Percentiles rank a stretch among this genome's conserved stretches.
Conservation (phyloP, 35 echinoderm and acorn worm genomes). For the Chiridota heheva region DNA sequence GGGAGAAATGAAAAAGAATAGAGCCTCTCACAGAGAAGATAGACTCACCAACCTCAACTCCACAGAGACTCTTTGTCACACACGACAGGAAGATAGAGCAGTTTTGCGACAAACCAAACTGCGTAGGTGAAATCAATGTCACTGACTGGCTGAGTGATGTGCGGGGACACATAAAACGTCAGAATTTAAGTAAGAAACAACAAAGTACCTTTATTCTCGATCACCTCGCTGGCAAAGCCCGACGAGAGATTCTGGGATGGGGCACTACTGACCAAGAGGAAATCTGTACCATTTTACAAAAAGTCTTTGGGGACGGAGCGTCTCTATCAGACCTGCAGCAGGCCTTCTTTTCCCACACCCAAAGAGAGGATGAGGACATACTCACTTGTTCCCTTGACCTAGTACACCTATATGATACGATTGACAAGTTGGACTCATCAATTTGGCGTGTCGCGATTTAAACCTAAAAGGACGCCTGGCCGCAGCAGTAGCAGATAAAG, state of each 20-base stretch:
- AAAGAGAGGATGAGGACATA: conserved; percentile 24
- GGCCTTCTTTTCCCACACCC: conserved; percentile 57
- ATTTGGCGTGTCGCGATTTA: conserved; percentile 10
- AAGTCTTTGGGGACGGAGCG: conserved; percentile 79
- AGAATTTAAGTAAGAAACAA: not conserved
- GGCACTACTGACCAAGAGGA: conserved; percentile 28
- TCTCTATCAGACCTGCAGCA: conserved; percentile 68
- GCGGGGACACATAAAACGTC: conserved; percentile 22
- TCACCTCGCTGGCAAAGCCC: conserved; percentile 55
- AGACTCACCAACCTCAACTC: not conserved
- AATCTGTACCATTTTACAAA: conserved; percentile 47
- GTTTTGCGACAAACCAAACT: conserved; percentile 27
- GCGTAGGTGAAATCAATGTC: conserved; percentile 32
- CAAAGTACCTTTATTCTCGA: conserved; percentile 49
- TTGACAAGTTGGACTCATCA: conserved; percentile 20
- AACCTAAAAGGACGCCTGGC: conserved; percentile 56
- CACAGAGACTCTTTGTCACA: conserved; percentile 20
- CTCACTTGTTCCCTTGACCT: conserved; percentile 48
- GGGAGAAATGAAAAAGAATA: not conserved
- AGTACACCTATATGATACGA: conserved; percentile 52
- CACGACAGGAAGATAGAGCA: conserved; percentile 51
- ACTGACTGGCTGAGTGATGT: conserved; percentile 60
- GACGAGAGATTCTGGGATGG: conserved; percentile 48
- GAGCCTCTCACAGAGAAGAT: not conserved
- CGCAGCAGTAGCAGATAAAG: conserved; percentile 51